A percentile compares a stretch with the other conserved stretches of the same genome.
phyloP scores from a whole-genome alignment of 2,888 invertebrate genomes.

The Erynnis tages region DNA sequence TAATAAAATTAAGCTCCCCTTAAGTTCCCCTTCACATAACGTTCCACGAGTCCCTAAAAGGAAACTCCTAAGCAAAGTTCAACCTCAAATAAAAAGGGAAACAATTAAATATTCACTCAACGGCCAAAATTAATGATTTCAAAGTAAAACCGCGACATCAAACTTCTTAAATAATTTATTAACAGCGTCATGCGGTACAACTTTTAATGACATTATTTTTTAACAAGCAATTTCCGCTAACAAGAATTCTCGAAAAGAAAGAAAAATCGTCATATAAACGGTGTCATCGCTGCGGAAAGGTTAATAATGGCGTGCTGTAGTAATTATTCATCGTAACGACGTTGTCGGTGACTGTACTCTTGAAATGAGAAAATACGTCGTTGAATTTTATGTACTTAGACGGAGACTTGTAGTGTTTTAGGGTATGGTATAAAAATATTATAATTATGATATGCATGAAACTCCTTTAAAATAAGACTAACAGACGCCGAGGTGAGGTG shows the following conservation, averaged over 20 bases:
- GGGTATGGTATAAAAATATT: neutral
- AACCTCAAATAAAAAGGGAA: neutral
- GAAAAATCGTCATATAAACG: conserved; percentile 17
- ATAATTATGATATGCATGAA: no score
- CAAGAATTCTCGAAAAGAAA: neutral
- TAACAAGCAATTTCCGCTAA: neutral
- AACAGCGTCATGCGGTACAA: neutral
- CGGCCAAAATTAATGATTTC: neutral
- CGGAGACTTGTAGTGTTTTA: neutral
- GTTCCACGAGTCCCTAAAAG: no score
- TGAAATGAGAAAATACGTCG: conserved; percentile 2
- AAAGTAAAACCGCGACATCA: neutral
- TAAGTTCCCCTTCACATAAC: no score
- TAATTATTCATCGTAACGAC: conserved; percentile 22
- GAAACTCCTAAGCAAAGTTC: no score
- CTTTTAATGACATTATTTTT: conserved; percentile 6
- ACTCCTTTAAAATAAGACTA: no score
- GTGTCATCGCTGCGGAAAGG: conserved; percentile 12
- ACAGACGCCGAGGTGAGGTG: no score
- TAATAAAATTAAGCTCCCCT: no score
- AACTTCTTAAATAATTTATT: neutral
- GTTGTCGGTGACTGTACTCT: conserved; percentile 14
- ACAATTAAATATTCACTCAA: neutral
- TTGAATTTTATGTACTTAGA: conserved; percentile 9
- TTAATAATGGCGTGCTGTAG: conserved; percentile 16